Evolutionary conservation across 2,113 vertebrate genomes (phyloP).

Genomic region (Malurus elegans): DNA sequence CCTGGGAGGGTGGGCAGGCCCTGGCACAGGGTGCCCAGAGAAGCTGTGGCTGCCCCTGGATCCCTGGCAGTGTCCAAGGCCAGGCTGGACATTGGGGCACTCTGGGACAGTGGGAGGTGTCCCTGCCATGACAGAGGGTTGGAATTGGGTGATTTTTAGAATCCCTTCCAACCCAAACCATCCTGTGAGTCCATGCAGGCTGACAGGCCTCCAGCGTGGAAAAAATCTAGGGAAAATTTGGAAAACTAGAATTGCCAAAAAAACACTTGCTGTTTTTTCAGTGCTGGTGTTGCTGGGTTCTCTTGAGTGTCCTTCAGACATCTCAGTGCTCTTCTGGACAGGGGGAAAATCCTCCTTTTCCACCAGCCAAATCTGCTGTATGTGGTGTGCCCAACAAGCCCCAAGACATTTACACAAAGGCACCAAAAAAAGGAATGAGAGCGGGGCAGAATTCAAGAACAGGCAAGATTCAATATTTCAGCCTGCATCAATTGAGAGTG

Average conservation of each 20-base stretch:
- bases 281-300: accelerated
- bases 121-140: background rate
- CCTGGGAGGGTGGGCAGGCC: accelerated
- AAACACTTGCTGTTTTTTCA: background rate
- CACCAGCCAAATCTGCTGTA: background rate
- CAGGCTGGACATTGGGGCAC: background rate
- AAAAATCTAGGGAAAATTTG: background rate
- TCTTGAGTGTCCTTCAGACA: background rate
- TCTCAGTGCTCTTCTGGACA: background rate
- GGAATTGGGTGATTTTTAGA: background rate
- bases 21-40: background rate
- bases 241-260: background rate
- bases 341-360: background rate
- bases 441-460: background rate
- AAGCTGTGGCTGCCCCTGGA: background rate
- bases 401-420: background rate
- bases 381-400: background rate
- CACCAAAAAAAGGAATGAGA: background rate
- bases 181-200: background rate
- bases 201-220: background rate
- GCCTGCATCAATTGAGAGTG: background rate
- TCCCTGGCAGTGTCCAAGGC: background rate
- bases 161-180: background rate
- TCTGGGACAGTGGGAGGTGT: background rate
- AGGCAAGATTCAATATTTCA: background rate